Conservation (phyloP, 2,797 vertebrate species). For the Phaenicophaeus curvirostris region DNA sequence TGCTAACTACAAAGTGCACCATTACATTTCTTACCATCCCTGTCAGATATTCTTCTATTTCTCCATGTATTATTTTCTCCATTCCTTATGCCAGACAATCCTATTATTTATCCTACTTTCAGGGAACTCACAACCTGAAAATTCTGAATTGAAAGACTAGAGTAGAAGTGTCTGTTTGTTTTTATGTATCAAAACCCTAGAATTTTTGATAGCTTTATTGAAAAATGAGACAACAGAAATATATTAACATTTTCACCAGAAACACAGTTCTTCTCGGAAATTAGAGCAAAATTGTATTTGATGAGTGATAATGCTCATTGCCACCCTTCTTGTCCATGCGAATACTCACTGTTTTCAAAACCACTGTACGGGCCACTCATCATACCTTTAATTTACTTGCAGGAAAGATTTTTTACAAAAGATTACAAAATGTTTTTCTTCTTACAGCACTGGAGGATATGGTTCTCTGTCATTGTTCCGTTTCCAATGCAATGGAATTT, state of each 20-base stretch:
- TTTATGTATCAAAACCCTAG: neutral
- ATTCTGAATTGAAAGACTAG: neutral
- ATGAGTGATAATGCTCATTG: neutral
- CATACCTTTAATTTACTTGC: neutral
- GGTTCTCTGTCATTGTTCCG: neutral
- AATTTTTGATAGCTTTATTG: neutral
- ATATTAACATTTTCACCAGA: neutral
- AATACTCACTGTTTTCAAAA: neutral
- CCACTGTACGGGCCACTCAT: neutral
- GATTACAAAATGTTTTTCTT: neutral
- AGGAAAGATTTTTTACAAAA: neutral
- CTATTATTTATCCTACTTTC: neutral
- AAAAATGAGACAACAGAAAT: neutral
- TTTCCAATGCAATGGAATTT: neutral
- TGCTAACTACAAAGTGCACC: neutral
- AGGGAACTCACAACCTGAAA: neutral
- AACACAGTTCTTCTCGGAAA: neutral
- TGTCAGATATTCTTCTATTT: neutral
- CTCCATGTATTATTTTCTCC: neutral
- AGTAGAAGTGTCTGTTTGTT: neutral
- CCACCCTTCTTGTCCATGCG: neutral
- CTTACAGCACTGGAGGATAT: neutral
- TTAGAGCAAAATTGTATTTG: neutral
- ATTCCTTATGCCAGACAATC: neutral
- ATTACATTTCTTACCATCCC: neutral